Base-by-base conservation (phyloP, 2,797 vertebrate species). In the Gallinago nigripennis region DNA sequence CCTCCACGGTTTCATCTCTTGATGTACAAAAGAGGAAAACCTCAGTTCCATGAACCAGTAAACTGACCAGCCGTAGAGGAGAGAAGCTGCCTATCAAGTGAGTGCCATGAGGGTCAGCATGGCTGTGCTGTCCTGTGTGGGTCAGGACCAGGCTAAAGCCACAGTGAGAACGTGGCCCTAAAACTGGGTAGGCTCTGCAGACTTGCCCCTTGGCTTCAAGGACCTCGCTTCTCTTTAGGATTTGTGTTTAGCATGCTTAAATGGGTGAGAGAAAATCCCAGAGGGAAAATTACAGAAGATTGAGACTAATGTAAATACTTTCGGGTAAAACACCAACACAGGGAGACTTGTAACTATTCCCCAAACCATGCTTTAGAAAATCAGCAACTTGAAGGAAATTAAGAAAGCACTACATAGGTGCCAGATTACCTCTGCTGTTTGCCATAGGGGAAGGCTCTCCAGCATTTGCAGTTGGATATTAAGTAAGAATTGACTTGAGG, bases 41-140 rank as follows among this genome's bases (percentile, higher is more conserved):
- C 51, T 85, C 75, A 19, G 37, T 45, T 54, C 23, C 16, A 3
- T 9, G 39, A 77, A 10, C 5, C 8, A 21, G 28, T 15, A 30
- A 82, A 23, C 8, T 27, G 50, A 24, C 4, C 43, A 56, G 35
- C 27, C 16, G 20, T 5, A n/a, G 51, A 21, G 20, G 25, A 58
- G 66, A 79, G 35, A 11, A n/a, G n/a, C 15, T 48, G 37, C 30
- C 48, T 54, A 15, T 39, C 28, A 6, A 0, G 1, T 12, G 17
- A 56, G 28, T 5, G 1, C 9, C 1, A 0, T n/a, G 16, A 41
- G 35, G 30, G 30, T 61, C 45, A 58, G 43, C 17, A 11, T 0
- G 2, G n/a, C 43, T 46, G 73, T 27, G 12, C 64, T 66, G 43
- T 57, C 46, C 43, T 24, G 6, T 20, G n/a, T 72, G 48, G 28